Base-by-base conservation (phyloP, 2,797 vertebrate genomes). In the Microctenopoma stevenorrisi region DNA sequence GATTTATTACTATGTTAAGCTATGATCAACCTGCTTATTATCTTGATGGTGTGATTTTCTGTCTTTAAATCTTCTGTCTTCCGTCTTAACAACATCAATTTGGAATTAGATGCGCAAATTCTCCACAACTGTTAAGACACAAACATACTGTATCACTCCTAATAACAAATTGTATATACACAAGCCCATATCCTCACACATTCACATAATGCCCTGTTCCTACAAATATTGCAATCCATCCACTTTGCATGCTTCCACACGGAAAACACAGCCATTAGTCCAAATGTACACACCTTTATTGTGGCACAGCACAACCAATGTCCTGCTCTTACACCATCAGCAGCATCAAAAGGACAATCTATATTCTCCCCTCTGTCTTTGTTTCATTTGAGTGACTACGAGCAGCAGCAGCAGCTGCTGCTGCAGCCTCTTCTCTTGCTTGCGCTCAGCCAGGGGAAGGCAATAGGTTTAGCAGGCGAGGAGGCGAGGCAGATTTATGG, bases 401-500 rank as follows among this genome's bases (percentile, higher is more conserved):
- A 77, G 74, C 46, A 76, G 81, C 76, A 68, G 81, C 48, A 71
- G 82, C 48, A 42, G 79, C 75, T 72, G 79, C 75, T 73, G 79
- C 85, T 80, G 88, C 77, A 87, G 80, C 84, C 66, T 83, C 84
- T 76, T 71, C 86, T 68, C 72, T 71, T 74, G 69, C 83, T 80
- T 50, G 43, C 78, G 79, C 74, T 90, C 86, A 89, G 82, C 75
- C 86, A 42, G 65, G 68, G 67, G 94, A 86, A 92, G 91, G 95
- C 94, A 93, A 94, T 95, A 94, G 95, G 94, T 93, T 94, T 94
- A 93, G 95, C 92, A 93, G 92, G 93, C 87, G 86, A 83, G 84
- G 76, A 86, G 84, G 84, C 74, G 76, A 87, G 88, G 89, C 92
- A 97, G 97, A 99, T 99, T 98, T 97, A 99, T 98, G 92, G 91